Conservation (phyloP, 2,888 invertebrate genomes). For the Drosophila rubida region DNA sequence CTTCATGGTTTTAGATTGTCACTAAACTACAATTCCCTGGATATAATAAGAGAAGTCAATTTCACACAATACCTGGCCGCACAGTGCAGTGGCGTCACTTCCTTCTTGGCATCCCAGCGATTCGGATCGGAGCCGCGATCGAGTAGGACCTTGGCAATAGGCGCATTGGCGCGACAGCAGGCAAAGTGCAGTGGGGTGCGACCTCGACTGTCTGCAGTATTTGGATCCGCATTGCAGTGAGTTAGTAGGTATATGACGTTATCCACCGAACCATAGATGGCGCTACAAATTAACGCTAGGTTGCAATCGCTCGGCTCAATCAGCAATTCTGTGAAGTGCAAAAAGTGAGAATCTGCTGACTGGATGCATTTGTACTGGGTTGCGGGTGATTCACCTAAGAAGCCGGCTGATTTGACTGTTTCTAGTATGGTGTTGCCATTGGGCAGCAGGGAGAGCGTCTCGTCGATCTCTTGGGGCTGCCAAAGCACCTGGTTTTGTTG, state of each 20-base stretch:
- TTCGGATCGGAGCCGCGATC: conserved; percentile 89
- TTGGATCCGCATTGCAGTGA: conserved; percentile 86
- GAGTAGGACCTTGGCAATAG: conserved; percentile 89
- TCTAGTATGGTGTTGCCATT: conserved; percentile 74
- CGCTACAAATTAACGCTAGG: conserved; percentile 81
- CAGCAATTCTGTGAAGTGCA: conserved; percentile 64
- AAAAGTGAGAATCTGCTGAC: not conserved
- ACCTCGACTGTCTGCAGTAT: conserved; percentile 88
- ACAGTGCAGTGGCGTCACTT: conserved; percentile 91
- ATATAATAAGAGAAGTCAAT: too few species aligned
- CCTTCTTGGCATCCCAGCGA: conserved; percentile 89
- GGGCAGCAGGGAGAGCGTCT: conserved; percentile 73
- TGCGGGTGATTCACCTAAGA: conserved; percentile 66
- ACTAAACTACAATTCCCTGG: too few species aligned
- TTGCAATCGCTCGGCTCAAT: conserved; percentile 82
- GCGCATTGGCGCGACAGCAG: conserved; percentile 90
- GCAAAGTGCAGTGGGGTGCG: conserved; percentile 92
- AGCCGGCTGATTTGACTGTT: conserved; percentile 78
- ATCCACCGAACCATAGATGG: conserved; percentile 80
- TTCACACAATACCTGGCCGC: conserved; percentile 90
- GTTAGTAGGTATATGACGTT: conserved; percentile 77
- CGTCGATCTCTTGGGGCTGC: conserved; percentile 82
- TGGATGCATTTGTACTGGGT: not conserved
- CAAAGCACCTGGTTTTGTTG: conserved; percentile 82
- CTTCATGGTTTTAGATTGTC: too few species aligned